phyloP scores from a whole-genome alignment of 2,797 vertebrate species.

The Siniperca obscura region DNA sequence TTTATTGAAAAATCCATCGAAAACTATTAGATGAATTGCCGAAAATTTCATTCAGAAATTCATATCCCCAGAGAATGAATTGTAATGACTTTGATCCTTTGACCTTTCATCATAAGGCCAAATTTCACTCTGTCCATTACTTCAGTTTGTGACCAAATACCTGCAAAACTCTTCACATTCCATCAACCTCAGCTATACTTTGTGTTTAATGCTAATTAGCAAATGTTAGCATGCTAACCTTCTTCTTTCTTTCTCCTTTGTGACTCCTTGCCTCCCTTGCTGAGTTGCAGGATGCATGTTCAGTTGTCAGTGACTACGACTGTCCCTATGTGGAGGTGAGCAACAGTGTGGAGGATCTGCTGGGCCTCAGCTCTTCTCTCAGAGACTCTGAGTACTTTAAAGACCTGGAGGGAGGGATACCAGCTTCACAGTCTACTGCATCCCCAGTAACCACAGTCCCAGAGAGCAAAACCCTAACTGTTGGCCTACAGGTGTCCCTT shows the following conservation, averaged over 20 bases:
- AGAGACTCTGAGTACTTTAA: slow-evolving; percentile 89
- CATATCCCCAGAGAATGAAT: not conserved
- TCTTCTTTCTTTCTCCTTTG: not conserved
- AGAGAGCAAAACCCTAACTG: slow-evolving; percentile 4
- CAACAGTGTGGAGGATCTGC: slow-evolving; percentile 89
- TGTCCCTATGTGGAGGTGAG: slow-evolving; percentile 69
- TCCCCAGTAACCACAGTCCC: slow-evolving; percentile 25
- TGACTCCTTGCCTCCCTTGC: not conserved
- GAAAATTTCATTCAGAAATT: not conserved
- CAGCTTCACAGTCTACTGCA: slow-evolving; percentile 5
- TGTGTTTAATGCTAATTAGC: not conserved
- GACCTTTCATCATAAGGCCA: not conserved
- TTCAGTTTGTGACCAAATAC: not conserved
- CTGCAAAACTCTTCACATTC: not conserved
- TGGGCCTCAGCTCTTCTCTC: slow-evolving; percentile 83
- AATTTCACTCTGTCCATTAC: not conserved
- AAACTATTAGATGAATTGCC: not conserved
- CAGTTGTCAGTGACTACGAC: slow-evolving; percentile 84
- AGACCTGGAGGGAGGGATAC: slow-evolving; percentile 83
- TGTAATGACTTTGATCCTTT: not conserved
- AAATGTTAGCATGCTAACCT: not conserved
- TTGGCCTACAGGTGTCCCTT: slow-evolving; percentile 20
- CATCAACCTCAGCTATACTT: not conserved
- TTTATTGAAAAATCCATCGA: not conserved
- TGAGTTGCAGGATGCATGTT: slow-evolving; percentile 84